Evolutionary conservation across 2,888 invertebrate species (phyloP).

Genomic region (Chymomyza procnemis): DNA sequence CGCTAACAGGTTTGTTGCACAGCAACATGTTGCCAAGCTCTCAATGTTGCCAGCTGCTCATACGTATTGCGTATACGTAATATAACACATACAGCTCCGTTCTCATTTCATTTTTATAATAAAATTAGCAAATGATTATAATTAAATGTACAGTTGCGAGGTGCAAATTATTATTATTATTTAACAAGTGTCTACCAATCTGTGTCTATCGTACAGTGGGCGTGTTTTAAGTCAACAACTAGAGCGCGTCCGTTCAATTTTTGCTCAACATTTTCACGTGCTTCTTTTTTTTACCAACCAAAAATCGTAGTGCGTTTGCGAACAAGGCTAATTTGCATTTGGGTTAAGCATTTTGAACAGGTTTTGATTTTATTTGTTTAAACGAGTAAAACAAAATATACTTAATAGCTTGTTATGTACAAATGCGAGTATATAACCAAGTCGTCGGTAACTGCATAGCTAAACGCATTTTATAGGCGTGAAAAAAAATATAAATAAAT

Average conservation of each 20-base stretch:
- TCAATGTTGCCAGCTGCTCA: slow-evolving; percentile 33
- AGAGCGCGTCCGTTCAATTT: slow-evolving; percentile 36
- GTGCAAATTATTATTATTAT: slow-evolving; percentile 27
- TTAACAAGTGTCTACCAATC: not conserved
- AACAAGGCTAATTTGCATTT: slow-evolving; percentile 52
- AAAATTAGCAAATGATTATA: not conserved
- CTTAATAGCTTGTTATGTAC: not conserved
- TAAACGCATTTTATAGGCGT: slow-evolving; percentile 34
- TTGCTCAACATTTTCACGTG: slow-evolving; percentile 14
- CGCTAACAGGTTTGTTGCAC: slow-evolving; percentile 24
- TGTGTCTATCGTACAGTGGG: not conserved
- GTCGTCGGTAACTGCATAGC: slow-evolving; percentile 21
- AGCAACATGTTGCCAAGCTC: slow-evolving; percentile 13
- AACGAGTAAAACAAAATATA: not conserved
- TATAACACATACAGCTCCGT: slow-evolving; percentile 5
- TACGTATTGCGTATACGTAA: slow-evolving; percentile 48
- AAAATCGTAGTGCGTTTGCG: slow-evolving; percentile 9
- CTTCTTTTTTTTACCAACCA: slow-evolving; percentile 20
- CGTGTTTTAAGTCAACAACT: slow-evolving; percentile 21
- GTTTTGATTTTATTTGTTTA: slow-evolving; percentile 32
- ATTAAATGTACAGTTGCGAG: not conserved
- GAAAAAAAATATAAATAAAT: slow-evolving; percentile 13
- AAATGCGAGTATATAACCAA: not conserved
- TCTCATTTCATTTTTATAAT: slow-evolving; percentile 9
- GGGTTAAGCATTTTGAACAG: slow-evolving; percentile 56